Evolutionary conservation across 2,113 vertebrate genomes (phyloP).

Genomic region (Mus musculus): DNA sequence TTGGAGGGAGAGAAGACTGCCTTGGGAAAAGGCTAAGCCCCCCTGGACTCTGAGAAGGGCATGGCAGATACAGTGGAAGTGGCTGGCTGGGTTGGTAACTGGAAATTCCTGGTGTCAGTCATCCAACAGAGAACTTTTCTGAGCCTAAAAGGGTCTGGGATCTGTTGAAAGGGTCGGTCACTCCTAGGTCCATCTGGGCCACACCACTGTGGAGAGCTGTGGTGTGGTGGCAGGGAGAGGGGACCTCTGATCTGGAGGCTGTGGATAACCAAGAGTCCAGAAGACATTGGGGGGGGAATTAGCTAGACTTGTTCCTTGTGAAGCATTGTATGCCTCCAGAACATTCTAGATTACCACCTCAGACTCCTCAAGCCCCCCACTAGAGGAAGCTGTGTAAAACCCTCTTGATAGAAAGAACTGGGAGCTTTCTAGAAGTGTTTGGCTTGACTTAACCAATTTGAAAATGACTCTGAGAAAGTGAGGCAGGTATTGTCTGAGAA

Average conservation of each 20-base stretch:
- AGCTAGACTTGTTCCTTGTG: neutral
- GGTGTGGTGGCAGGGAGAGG: no score
- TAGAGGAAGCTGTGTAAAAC: neutral
- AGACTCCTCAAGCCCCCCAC: no score
- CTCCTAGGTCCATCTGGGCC: no score
- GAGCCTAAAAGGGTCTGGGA: neutral
- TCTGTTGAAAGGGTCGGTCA: accelerated
- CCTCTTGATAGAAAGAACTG: neutral
- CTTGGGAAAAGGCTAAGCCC: neutral
- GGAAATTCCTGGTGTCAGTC: accelerated
- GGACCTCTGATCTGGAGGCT: neutral
- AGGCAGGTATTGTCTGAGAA: neutral
- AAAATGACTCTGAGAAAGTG: neutral
- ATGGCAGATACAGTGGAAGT: accelerated
- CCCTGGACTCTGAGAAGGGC: neutral
- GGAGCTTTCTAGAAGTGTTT: neutral
- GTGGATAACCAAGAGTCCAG: neutral
- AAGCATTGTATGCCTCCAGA: neutral
- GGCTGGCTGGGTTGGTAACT: neutral
- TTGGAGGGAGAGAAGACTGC: neutral
- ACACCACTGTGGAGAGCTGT: no score
- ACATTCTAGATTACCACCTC: neutral
- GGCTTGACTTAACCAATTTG: neutral
- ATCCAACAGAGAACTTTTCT: neutral
- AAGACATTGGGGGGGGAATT: accelerated